Percentiles rank a stretch among this genome's conserved stretches.
phyloP scores from a whole-genome alignment of 1,140 invertebrate species.

The Pseudomyrmex cubaensis region DNA sequence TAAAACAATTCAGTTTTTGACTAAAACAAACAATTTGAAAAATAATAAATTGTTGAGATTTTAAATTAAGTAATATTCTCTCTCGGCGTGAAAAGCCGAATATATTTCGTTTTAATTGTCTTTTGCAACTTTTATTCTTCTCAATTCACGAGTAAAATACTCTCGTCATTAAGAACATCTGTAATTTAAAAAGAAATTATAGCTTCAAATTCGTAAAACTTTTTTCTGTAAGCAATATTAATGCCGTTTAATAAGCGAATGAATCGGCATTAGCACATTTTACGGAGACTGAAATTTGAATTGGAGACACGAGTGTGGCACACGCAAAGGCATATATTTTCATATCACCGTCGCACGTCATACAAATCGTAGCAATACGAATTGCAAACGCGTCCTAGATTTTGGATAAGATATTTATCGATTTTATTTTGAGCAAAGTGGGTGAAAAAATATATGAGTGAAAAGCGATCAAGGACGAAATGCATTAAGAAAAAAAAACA shows the following conservation, averaged over 20 bases:
- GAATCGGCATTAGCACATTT: neutral
- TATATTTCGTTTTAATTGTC: too few relatives aligned
- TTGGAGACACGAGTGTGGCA: neutral
- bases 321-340: conserved; percentile 6
- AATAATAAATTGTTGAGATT: neutral
- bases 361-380: conserved; percentile 20
- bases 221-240: too few relatives aligned
- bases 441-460: neutral
- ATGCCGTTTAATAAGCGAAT: conserved; percentile 3
- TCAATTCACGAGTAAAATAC: too few relatives aligned
- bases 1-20: neutral
- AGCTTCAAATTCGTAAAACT: neutral
- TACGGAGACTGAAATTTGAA: conserved; percentile 11
- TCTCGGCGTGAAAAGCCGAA: neutral
- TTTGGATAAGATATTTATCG: conserved; percentile 35
- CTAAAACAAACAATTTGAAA: neutral
- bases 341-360: conserved; percentile 12
- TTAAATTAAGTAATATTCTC: neutral
- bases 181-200: neutral
- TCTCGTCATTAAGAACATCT: neutral
- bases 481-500: neutral
- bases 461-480: neutral
- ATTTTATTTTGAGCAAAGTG: conserved; percentile 27
- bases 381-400: conserved; percentile 46
- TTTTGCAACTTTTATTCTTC: neutral